phyloP scores from a whole-genome alignment of 2,113 vertebrate genomes.

The Paratilapia polleni region DNA sequence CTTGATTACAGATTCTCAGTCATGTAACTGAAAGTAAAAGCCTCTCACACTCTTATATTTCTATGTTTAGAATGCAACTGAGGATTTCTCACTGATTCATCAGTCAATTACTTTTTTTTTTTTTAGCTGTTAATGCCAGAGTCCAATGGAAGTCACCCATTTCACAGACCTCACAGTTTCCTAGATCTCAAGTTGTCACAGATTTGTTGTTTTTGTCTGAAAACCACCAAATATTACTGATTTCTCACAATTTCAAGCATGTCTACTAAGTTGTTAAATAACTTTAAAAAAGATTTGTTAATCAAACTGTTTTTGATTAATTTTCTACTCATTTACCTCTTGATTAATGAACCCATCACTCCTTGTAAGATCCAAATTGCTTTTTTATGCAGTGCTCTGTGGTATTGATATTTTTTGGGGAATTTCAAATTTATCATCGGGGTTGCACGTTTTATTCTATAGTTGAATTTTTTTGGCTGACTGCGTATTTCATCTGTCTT shows the following conservation, averaged over 20 bases:
- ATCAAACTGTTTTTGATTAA: background rate
- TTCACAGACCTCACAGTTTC: too few species aligned
- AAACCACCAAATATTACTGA: background rate
- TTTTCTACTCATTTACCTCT: background rate
- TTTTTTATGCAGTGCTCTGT: background rate
- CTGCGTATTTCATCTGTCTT: conserved; percentile 26
- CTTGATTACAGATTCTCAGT: background rate
- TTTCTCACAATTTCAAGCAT: background rate
- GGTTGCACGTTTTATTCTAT: conserved; percentile 11
- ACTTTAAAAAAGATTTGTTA: background rate
- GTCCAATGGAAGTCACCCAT: background rate
- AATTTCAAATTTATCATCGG: background rate
- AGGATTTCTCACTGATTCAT: background rate
- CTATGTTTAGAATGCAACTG: background rate
- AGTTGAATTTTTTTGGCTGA: conserved; percentile 11
- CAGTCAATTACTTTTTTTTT: background rate
- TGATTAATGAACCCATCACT: background rate
- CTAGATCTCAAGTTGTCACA: background rate
- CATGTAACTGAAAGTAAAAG: background rate
- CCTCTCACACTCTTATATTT: background rate
- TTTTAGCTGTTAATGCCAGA: background rate
- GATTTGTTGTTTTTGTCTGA: background rate
- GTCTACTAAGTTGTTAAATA: background rate
- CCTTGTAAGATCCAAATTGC: background rate
- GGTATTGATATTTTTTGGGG: background rate